Evolutionary conservation across 2,797 vertebrate genomes (phyloP).

Genomic region (Threskiornis aethiopicus): DNA sequence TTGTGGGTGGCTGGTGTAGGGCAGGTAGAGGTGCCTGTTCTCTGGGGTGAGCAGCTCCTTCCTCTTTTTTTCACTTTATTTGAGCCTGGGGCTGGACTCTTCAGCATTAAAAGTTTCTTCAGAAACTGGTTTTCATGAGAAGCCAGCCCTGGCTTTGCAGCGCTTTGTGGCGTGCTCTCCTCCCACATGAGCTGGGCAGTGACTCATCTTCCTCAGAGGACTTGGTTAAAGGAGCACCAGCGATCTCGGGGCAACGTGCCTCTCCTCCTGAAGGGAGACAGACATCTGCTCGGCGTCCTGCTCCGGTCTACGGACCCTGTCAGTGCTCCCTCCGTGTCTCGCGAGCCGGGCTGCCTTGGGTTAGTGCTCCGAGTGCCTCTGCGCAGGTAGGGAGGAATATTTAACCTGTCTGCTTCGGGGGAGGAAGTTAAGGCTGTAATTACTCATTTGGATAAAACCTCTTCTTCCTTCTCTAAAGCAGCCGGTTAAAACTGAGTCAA

Average conservation of each 20-base stretch:
- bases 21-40: not conserved
- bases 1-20: fast-evolving
- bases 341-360: no score
- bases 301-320: not conserved
- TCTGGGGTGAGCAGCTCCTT: not conserved
- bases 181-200: conserved; percentile 35
- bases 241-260: fast-evolving
- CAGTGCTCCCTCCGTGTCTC: not conserved
- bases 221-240: not conserved
- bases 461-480: not conserved
- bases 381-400: fast-evolving
- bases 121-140: not conserved
- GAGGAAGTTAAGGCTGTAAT: not conserved
- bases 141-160: not conserved
- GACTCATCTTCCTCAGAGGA: conserved; percentile 55
- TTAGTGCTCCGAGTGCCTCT: not conserved
- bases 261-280: not conserved
- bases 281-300: not conserved
- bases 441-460: not conserved
- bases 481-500: no score
- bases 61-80: not conserved
- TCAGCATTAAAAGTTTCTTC: not conserved
- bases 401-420: not conserved
- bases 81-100: not conserved
- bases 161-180: not conserved